Percentiles rank a stretch among this genome's conserved stretches.
These are phyloP conservation scores for Cynaeus angustus DNA, from an alignment of 2,888 invertebrate species.

Conservation along the genomic window DNA sequence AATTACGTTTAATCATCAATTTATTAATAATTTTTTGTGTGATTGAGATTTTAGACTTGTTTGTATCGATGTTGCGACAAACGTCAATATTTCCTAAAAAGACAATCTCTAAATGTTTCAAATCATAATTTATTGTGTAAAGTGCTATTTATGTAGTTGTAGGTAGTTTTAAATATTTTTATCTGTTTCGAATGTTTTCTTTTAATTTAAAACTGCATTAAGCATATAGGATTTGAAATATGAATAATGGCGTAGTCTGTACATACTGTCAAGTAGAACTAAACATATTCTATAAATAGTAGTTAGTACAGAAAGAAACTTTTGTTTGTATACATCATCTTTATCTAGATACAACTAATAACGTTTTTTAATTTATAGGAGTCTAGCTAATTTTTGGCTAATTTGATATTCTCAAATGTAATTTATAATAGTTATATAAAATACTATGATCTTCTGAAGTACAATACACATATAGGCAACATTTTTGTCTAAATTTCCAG, in stretches of 20 bases:
- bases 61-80: conserved; percentile 61
- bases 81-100: conserved; percentile 61
- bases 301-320: conserved; percentile 24
- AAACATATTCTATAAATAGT: conserved; percentile 31
- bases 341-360: too few relatives aligned
- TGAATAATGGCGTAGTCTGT: conserved; percentile 51
- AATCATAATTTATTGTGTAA: conserved; percentile 56
- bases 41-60: conserved; percentile 6
- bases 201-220: conserved; percentile 67
- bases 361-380: too few relatives aligned
- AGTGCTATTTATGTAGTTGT: conserved; percentile 45
- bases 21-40: too few relatives aligned
- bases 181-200: conserved; percentile 55
- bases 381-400: neutral
- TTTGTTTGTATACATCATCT: neutral
- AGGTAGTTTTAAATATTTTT: conserved; percentile 54
- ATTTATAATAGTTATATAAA: neutral
- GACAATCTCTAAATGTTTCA: conserved; percentile 64
- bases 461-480: too few relatives aligned
- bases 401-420: neutral
- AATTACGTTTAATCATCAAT: too few relatives aligned
- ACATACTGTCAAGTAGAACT: conserved; percentile 30
- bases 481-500: too few relatives aligned
- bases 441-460: too few relatives aligned
- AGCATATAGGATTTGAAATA: conserved; percentile 70